phyloP scores from a whole-genome alignment of 2,113 vertebrate species.

The Lepisosteus osseus region DNA sequence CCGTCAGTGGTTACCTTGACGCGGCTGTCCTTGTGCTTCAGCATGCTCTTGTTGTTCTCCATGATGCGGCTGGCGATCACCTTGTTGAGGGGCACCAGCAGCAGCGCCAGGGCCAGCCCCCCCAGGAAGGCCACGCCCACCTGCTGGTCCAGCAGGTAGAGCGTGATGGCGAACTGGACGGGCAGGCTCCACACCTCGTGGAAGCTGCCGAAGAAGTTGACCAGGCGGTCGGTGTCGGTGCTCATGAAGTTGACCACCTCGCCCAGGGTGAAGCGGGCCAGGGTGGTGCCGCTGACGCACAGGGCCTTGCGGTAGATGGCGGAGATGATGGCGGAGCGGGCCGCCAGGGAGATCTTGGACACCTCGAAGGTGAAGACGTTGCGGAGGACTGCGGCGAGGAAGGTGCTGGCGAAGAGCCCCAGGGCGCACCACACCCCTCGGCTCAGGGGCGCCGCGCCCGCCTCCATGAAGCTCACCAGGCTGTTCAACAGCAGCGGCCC shows the following conservation, averaged over 20 bases:
- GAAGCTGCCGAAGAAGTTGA: conserved; percentile 86
- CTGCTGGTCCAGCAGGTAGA: conserved; percentile 88
- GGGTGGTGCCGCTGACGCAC: conserved; percentile 64
- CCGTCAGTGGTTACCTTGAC: conserved; percentile 75
- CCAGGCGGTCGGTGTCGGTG: conserved; percentile 77
- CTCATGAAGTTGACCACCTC: conserved; percentile 92
- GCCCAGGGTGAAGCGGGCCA: conserved; percentile 66
- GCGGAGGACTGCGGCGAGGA: conserved; percentile 71
- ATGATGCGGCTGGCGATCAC: conserved; percentile 80
- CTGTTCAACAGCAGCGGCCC: conserved; percentile 85
- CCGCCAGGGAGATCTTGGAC: conserved; percentile 75
- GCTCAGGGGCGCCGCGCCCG: conserved; percentile 70
- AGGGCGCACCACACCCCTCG: conserved; percentile 72
- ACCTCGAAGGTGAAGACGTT: conserved; percentile 82
- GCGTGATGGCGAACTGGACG: conserved; percentile 75
- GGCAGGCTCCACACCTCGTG: conserved; percentile 93
- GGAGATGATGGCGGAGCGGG: conserved; percentile 71
- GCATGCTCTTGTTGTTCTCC: conserved; percentile 78
- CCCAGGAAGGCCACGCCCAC: conserved; percentile 86
- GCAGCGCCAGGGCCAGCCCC: conserved; percentile 75
- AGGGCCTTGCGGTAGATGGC: conserved; percentile 82
- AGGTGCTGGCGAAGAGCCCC: conserved; percentile 75
- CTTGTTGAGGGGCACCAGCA: conserved; percentile 91
- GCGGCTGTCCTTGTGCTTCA: conserved; percentile 80
- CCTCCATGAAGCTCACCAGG: conserved; percentile 86